Conservation (phyloP, 2,888 invertebrate genomes). For the Pheosia gnoma region DNA sequence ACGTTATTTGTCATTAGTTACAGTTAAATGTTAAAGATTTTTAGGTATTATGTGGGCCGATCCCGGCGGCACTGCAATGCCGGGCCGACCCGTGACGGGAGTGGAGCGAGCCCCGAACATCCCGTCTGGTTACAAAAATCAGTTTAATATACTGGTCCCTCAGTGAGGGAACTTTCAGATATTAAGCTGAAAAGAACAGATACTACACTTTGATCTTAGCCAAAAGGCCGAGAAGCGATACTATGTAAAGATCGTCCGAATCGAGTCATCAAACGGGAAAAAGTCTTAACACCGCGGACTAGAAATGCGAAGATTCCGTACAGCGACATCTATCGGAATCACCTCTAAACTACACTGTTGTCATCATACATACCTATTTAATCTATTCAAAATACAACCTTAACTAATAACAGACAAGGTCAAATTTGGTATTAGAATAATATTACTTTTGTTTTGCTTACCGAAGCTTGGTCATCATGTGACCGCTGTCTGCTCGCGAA, state of each 20-base stretch:
- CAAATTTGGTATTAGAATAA: neutral
- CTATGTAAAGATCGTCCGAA: fast-evolving
- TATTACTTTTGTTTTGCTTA: slow-evolving; percentile 33
- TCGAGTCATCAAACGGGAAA: slow-evolving; percentile 18
- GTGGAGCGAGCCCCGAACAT: slow-evolving; percentile 52
- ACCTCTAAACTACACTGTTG: neutral
- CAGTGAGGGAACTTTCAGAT: slow-evolving; percentile 52
- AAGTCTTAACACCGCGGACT: slow-evolving; percentile 39
- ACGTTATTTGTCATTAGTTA: neutral
- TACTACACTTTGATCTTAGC: slow-evolving; percentile 54
- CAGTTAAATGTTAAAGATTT: neutral
- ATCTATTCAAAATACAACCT: neutral
- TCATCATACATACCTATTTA: neutral
- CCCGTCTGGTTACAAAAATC: slow-evolving; percentile 39
- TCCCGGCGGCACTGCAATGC: slow-evolving; percentile 52
- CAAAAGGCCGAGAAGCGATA: slow-evolving; percentile 53
- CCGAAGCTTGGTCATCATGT: slow-evolving; percentile 76
- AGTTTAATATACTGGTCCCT: slow-evolving; percentile 53
- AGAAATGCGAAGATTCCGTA: slow-evolving; percentile 15
- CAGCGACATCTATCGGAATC: slow-evolving; percentile 38
- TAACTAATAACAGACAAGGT: neutral
- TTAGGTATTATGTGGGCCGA: slow-evolving; percentile 35
- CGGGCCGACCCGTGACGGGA: slow-evolving; percentile 51
- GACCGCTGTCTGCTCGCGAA: slow-evolving; percentile 57
- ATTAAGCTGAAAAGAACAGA: slow-evolving; percentile 54